Conservation (phyloP, 2,113 vertebrate genomes). For the Gopherus flavomarginatus region DNA sequence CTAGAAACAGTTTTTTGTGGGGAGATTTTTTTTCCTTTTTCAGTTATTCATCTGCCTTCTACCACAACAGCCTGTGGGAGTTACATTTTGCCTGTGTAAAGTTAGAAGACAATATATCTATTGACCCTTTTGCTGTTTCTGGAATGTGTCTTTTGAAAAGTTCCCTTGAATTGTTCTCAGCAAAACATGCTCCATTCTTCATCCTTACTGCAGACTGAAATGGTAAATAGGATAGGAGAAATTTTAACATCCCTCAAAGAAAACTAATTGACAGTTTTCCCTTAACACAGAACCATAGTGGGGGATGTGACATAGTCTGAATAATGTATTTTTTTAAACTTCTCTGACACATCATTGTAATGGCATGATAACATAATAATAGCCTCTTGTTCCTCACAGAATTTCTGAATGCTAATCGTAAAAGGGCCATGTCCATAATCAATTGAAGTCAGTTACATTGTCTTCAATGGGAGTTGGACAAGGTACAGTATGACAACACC, state of each 20-base stretch:
- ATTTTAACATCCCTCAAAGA: background rate
- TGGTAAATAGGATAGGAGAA: background rate
- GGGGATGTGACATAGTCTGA: background rate
- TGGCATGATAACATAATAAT: background rate
- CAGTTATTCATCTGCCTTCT: constrained; percentile 62
- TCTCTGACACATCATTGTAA: background rate
- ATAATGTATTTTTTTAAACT: background rate
- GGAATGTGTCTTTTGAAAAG: constrained; percentile 56
- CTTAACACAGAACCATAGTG: fast-evolving
- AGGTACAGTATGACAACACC: background rate
- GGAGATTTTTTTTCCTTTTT: constrained; percentile 47
- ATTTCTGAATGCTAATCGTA: background rate
- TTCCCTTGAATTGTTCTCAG: constrained; percentile 8
- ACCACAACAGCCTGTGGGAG: constrained; percentile 52
- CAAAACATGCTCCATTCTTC: constrained; percentile 45
- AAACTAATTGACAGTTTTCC: background rate
- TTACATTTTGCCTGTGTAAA: constrained; percentile 67
- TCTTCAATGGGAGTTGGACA: background rate
- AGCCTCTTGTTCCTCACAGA: background rate
- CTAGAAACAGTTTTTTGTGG: background rate
- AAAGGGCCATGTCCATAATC: background rate
- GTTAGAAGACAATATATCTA: constrained; percentile 59
- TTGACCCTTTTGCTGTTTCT: constrained; percentile 65
- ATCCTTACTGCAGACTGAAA: background rate
- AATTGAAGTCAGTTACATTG: background rate